Conservation (phyloP, 2,797 vertebrate species). For the Semaprochilodus insignis region DNA sequence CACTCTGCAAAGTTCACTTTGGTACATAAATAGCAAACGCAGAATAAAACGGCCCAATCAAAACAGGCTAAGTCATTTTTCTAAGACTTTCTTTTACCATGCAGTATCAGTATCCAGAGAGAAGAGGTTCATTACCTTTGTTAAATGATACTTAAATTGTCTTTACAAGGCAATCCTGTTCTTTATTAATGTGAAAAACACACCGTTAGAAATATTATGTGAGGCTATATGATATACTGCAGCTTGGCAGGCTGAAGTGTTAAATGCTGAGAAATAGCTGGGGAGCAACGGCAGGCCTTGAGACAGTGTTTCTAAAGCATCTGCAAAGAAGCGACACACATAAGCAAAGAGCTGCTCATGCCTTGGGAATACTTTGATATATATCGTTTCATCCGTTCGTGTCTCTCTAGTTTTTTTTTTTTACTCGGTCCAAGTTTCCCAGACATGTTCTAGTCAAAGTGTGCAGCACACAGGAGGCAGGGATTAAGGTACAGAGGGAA, state of each 20-base stretch:
- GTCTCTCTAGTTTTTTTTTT: constrained; percentile 12
- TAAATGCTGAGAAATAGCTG: constrained; percentile 21
- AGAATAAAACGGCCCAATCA: too few species aligned
- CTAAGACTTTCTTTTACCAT: too few species aligned
- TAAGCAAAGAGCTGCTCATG: background rate
- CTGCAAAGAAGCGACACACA: constrained; percentile 42
- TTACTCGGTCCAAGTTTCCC: constrained; percentile 69
- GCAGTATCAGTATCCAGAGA: too few species aligned
- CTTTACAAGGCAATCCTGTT: background rate
- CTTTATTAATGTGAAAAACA: constrained; percentile 18
- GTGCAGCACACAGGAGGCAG: constrained; percentile 68
- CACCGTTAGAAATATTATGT: background rate
- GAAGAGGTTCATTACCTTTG: too few species aligned
- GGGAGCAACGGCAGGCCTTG: constrained; percentile 28
- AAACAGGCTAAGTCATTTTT: too few species aligned
- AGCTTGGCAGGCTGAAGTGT: constrained; percentile 22
- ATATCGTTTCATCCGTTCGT: constrained; percentile 58
- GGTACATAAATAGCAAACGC: too few species aligned
- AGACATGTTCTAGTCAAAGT: constrained; percentile 69
- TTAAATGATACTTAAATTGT: background rate
- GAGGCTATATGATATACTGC: constrained; percentile 21
- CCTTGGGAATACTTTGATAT: constrained; percentile 63
- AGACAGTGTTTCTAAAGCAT: constrained; percentile 30
- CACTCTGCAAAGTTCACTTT: too few species aligned
- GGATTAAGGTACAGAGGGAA: constrained; percentile 73